Conservation (phyloP, 2,888 invertebrate species). For the Villa cingulata region DNA sequence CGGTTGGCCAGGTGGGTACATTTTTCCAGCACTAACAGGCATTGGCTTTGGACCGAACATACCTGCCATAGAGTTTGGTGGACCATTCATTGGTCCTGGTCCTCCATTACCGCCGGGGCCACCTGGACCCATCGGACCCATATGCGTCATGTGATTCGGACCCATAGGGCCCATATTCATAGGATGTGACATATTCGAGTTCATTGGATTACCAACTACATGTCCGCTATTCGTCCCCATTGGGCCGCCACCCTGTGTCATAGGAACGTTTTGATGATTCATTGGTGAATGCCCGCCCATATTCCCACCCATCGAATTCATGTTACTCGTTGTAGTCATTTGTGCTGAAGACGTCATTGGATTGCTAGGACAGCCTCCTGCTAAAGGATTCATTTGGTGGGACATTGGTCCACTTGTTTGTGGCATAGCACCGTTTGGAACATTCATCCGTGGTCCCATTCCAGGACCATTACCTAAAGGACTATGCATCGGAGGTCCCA, state of each 20-base stretch:
- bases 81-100: constrained; percentile 14
- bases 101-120: constrained; percentile 19
- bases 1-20: constrained; percentile 89
- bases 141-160: constrained; percentile 33
- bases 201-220: constrained; percentile 11
- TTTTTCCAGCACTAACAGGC: constrained; percentile 78
- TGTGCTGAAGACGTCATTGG: constrained; percentile 17
- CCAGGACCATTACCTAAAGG: constrained; percentile 51
- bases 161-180: constrained; percentile 21
- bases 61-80: constrained; percentile 19
- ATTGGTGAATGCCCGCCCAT: constrained; percentile 24
- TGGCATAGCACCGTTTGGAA: constrained; percentile 45
- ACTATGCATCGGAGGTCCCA: constrained; percentile 65
- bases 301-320: constrained; percentile 36
- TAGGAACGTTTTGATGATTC: constrained; percentile 36
- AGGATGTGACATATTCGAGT: constrained; percentile 13
- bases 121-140: constrained; percentile 44
- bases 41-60: constrained; percentile 57
- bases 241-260: constrained; percentile 30
- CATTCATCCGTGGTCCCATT: constrained; percentile 33
- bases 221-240: constrained; percentile 25
- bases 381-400: constrained; percentile 41
- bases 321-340: constrained; percentile 24
- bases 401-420: constrained; percentile 38
- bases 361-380: constrained; percentile 39